Conservation (phyloP, 30 jellyfish, hydroid and myxozoan genomes). For the Mastigias papua region DNA sequence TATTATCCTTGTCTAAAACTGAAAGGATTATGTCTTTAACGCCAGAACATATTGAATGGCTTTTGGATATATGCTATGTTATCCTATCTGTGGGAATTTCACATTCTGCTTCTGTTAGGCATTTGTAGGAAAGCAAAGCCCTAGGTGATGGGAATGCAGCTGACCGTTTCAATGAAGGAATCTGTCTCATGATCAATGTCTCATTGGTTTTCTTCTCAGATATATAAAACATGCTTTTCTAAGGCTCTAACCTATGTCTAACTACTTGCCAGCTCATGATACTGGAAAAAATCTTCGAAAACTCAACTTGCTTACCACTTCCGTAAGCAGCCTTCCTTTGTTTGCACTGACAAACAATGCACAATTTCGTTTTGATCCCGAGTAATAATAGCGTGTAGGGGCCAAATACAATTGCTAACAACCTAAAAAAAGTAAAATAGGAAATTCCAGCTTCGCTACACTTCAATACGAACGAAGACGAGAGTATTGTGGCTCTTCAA, state of each 20-base stretch:
- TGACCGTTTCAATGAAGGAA: no score
- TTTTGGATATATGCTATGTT: neutral
- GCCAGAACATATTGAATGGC: neutral
- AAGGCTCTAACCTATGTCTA: neutral
- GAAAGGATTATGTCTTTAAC: neutral
- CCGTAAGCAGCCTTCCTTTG: neutral
- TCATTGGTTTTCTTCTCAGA: neutral
- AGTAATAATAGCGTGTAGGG: neutral
- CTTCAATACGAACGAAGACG: neutral
- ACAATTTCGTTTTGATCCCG: no score
- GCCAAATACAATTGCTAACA: neutral
- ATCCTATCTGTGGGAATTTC: neutral
- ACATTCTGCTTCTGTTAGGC: neutral
- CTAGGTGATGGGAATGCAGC: neutral
- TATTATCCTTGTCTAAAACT: neutral
- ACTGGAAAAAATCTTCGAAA: neutral
- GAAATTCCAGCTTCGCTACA: neutral
- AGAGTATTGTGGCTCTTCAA: neutral
- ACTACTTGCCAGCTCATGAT: neutral
- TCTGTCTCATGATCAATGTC: constrained; percentile 4
- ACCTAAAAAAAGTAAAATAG: neutral
- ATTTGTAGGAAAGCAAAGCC: no score
- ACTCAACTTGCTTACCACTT: neutral
- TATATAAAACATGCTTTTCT: neutral
- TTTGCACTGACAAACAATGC: no score